Conservation (phyloP, 2,113 vertebrate genomes). For the Chlamydotis undulata region DNA sequence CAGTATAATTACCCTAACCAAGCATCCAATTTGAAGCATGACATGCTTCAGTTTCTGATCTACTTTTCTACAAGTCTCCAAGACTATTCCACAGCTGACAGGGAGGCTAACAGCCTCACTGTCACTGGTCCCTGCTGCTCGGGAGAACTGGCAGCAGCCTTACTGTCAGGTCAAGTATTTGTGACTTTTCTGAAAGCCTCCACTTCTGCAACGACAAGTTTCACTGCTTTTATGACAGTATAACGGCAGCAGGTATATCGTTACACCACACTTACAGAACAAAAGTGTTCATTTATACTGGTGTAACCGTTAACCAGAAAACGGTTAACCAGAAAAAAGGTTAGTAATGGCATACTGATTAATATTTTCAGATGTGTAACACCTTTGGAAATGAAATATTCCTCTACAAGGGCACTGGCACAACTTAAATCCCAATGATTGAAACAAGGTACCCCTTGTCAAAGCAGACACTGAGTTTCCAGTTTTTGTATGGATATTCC, state of each 20-base stretch:
- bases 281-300: not conserved
- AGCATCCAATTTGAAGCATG: not conserved
- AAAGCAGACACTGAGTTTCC: not conserved
- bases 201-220: not conserved
- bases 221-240: not conserved
- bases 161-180: not conserved
- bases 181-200: not conserved
- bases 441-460: not conserved
- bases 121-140: not conserved
- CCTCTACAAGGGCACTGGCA: not conserved
- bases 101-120: not conserved
- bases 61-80: not conserved
- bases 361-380: not conserved
- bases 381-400: not conserved
- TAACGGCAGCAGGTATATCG: not conserved
- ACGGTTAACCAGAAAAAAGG: not conserved
- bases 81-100: not conserved
- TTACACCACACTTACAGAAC: not conserved
- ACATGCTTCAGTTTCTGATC: not conserved
- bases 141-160: not conserved
- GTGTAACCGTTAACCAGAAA: not conserved
- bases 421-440: not conserved
- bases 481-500: not conserved
- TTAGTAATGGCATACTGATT: not conserved
- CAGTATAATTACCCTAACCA: not conserved